A percentile compares a stretch with the other conserved stretches of the same genome.
These are phyloP conservation scores for Phainopepla nitens DNA, from an alignment of 2,113 vertebrate genomes.

Conservation along the genomic window DNA sequence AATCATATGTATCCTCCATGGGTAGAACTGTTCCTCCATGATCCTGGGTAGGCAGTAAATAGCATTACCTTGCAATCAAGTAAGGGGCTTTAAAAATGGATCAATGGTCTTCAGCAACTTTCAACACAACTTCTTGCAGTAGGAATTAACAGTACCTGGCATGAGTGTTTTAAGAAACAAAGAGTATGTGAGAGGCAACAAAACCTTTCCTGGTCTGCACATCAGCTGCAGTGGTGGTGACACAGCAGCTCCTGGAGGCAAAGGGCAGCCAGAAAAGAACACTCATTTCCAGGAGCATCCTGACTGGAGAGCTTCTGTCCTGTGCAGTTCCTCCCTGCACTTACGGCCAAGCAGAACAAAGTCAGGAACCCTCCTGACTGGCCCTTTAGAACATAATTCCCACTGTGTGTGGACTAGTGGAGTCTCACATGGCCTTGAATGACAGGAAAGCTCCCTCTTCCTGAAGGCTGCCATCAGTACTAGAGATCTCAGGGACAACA, in stretches of 20 bases:
- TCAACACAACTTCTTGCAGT: not conserved
- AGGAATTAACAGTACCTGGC: not conserved
- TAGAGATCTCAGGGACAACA: not conserved
- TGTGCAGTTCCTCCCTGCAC: not conserved
- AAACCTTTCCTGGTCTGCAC: not conserved
- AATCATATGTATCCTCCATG: not conserved
- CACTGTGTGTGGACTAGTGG: not conserved
- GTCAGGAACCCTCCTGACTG: not conserved
- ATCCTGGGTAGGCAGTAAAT: not conserved
- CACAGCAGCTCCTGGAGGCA: not conserved
- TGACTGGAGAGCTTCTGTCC: not conserved
- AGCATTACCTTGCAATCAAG: not conserved
- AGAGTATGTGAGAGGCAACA: not conserved
- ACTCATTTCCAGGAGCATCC: not conserved
- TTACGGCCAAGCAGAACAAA: not conserved
- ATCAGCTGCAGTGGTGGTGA: rapidly evolving
- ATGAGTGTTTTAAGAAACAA: not conserved
- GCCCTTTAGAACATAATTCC: not conserved
- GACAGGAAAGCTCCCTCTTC: not conserved
- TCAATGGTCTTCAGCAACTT: not conserved
- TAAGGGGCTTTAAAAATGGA: not conserved
- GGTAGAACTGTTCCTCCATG: not conserved
- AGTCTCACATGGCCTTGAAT: rapidly evolving
- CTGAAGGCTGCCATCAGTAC: not conserved
- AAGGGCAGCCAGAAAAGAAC: not conserved